Percentiles rank a stretch among this genome's conserved stretches.
phyloP scores from a whole-genome alignment of 2,113 vertebrate genomes.

The Stigmatopora argus region DNA sequence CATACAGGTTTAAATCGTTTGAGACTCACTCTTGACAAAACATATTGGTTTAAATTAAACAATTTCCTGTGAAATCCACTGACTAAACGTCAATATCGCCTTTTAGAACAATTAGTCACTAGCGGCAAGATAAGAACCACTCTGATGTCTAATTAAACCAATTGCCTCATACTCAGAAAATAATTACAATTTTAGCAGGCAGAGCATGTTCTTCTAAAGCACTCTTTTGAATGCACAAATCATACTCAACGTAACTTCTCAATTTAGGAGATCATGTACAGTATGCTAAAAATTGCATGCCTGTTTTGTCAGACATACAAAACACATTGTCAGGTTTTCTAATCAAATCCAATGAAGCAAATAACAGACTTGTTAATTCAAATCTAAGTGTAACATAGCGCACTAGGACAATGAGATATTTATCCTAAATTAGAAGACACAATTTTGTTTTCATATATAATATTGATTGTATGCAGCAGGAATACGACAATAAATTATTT shows the following conservation, averaged over 20 bases:
- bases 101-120: slow-evolving; percentile 39
- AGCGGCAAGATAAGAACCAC: slow-evolving; percentile 45
- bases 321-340: background rate
- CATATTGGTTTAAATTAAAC: slow-evolving; percentile 4
- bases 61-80: background rate
- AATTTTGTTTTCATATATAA: background rate
- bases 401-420: background rate
- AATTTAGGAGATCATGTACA: slow-evolving; percentile 12
- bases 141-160: slow-evolving; percentile 48
- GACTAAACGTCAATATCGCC: slow-evolving; percentile 15
- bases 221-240: slow-evolving; percentile 12
- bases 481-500: background rate
- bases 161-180: slow-evolving; percentile 36
- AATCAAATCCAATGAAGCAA: slow-evolving; percentile 3
- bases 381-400: background rate
- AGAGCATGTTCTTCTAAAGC: slow-evolving; percentile 18
- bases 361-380: no score
- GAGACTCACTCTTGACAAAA: background rate
- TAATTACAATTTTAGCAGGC: slow-evolving; percentile 33
- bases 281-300: no score
- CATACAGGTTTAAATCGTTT: background rate
- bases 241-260: slow-evolving; percentile 15
- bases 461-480: background rate
- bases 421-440: background rate
- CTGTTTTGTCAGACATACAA: background rate